These are phyloP conservation scores for Eledona agricola DNA, from an alignment of 2,888 invertebrate genomes.

Conservation along the genomic window DNA sequence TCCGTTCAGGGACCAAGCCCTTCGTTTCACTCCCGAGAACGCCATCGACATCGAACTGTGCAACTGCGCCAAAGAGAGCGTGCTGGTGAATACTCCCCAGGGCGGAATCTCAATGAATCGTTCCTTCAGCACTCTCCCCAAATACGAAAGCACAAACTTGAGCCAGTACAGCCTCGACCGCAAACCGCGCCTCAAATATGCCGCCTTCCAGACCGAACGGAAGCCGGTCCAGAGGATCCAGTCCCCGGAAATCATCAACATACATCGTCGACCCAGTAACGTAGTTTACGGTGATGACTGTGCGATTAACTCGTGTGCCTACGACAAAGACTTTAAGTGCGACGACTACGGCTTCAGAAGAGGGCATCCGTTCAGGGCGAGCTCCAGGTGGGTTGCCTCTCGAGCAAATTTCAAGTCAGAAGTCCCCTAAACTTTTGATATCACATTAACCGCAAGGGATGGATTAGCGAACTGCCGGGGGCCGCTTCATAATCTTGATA, in stretches of 20 bases:
- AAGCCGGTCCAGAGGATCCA: constrained; percentile 51
- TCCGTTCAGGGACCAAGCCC: constrained; percentile 43
- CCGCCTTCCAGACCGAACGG: constrained; percentile 38
- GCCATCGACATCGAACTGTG: constrained; percentile 58
- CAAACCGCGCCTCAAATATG: constrained; percentile 54
- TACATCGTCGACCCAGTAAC: constrained; percentile 56
- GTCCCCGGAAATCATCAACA: constrained; percentile 60
- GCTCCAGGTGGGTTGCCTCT: constrained; percentile 51
- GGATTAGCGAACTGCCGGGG: constrained; percentile 3
- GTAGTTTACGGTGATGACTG: constrained; percentile 55
- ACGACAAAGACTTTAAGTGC: constrained; percentile 55
- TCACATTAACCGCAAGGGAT: constrained; percentile 9
- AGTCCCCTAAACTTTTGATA: constrained; percentile 5
- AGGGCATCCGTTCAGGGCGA: constrained; percentile 50
- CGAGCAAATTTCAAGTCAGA: constrained; percentile 2
- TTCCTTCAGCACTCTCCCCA: constrained; percentile 55
- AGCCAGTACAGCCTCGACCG: constrained; percentile 65
- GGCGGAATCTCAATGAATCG: constrained; percentile 53
- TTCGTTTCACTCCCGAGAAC: constrained; percentile 51
- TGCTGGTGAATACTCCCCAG: constrained; percentile 21
- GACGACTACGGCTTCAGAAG: constrained; percentile 58
- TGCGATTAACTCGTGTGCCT: constrained; percentile 52
- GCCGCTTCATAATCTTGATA: constrained; percentile 12
- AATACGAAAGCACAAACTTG: constrained; percentile 53
- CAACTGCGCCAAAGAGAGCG: constrained; percentile 53